Base-by-base conservation (phyloP, 2,113 vertebrate species). In the Bubo blakistoni region DNA sequence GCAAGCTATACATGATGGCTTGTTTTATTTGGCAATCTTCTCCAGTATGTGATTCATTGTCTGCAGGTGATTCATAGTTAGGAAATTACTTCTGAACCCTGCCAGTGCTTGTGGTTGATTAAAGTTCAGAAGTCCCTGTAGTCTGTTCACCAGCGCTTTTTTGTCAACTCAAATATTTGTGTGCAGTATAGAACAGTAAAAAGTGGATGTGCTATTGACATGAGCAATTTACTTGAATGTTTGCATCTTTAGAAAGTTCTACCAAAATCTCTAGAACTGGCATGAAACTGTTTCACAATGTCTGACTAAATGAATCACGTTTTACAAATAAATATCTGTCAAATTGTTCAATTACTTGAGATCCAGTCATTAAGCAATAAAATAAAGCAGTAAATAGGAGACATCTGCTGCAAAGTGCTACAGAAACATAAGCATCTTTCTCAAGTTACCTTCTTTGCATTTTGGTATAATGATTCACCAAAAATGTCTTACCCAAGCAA, bases 251-350 rank as follows among this genome's bases (percentile, higher is more conserved):
- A 97, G 96, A 97, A 97, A 96, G 93, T 97, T 93, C 94, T 91
- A 96, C 96, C 96, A 93, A 94, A 96, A 97, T 94, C 94, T 98
- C 88, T 63, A 96, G 84, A 96, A 96, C 97, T 98, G 98, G 98
- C 97, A 98, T 96, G 96, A 97, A 98, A 95, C 92, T 94, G 97
- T 98, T 98, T 96, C 97, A 92, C 94, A 96, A 98, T 97, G 97
- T 97, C 98, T 98, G 96, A 97, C 97, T 96, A 98, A 98, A 98
- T 98, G 98, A 98, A 98, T 98, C 98, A 98, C 88, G 96, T 98
- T 98, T 98, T 97, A 97, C 97, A 98, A 98, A 98, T 98, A 98
- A 98, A 98, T 98, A 98, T 97, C 98, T 98, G 98, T 98, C 98
- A 98, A 98, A 98, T 95, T 83, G 89, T 97, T 98, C 98, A 98